A percentile compares a stretch with the other conserved stretches of the same genome.
These are phyloP conservation scores for Pocillopora meandrina DNA, from an alignment of 92 coral and sea anemone species.

Conservation along the genomic window DNA sequence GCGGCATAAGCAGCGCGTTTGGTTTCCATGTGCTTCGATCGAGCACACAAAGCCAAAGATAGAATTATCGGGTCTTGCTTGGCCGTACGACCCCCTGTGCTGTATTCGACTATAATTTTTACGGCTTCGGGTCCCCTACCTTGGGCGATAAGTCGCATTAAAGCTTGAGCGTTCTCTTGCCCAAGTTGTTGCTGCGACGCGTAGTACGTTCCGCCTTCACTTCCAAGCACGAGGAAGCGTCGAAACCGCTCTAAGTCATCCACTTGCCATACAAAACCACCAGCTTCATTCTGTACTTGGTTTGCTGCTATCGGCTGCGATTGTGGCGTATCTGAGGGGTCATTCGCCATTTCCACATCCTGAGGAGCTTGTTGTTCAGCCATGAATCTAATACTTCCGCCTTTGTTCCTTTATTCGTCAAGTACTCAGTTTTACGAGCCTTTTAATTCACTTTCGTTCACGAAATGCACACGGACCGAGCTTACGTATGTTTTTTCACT, in stretches of 20 bases:
- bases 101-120: constrained; percentile 64
- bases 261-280: constrained; percentile 83
- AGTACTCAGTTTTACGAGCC: not conserved
- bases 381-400: constrained; percentile 8
- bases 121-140: constrained; percentile 87
- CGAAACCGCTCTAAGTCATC: constrained; percentile 79
- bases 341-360: constrained; percentile 57
- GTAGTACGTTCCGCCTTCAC: constrained; percentile 86
- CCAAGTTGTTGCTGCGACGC: constrained; percentile 55
- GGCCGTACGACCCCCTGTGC: constrained; percentile 87
- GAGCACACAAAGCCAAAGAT: constrained; percentile 84
- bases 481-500: not conserved
- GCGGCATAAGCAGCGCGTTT: constrained; percentile 81
- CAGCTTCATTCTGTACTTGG: constrained; percentile 86
- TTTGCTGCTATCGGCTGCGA: constrained; percentile 47
- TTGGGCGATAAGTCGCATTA: constrained; percentile 65
- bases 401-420: not conserved
- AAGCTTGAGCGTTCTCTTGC: constrained; percentile 78
- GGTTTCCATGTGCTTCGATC: constrained; percentile 69
- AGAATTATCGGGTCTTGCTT: constrained; percentile 86
- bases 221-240: constrained; percentile 90
- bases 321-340: constrained; percentile 41
- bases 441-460: not conserved
- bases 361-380: constrained; percentile 47
- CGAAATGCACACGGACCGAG: constrained; percentile 18